Evolutionary conservation across 2,113 vertebrate genomes (phyloP).

Genomic region (Delphinapterus leucas): DNA sequence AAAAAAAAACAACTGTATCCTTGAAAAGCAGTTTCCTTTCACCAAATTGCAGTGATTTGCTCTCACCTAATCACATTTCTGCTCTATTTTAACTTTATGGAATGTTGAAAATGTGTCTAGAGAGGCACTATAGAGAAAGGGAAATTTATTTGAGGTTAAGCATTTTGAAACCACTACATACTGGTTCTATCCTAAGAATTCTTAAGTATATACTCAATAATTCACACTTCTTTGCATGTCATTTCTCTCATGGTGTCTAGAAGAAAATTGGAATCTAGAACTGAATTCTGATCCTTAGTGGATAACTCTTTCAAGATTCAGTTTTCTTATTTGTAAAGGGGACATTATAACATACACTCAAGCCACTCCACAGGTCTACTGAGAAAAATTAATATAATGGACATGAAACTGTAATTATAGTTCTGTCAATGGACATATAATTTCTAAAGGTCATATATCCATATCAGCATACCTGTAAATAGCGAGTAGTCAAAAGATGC

Average conservation of each 20-base stretch:
- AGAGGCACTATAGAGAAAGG: background rate
- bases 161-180: background rate
- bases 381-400: background rate
- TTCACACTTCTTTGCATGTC: background rate
- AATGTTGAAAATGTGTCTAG: background rate
- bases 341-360: background rate
- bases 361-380: background rate
- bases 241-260: background rate
- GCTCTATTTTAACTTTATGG: background rate
- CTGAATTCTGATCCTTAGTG: background rate
- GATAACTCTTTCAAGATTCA: background rate
- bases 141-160: background rate
- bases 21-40: background rate
- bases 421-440: background rate
- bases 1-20: background rate
- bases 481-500: background rate
- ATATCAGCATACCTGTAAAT: background rate
- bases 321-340: background rate
- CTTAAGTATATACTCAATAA: background rate
- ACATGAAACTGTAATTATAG: background rate
- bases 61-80: slow-evolving; percentile 6
- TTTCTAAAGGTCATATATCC: background rate
- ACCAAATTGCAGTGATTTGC: background rate
- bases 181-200: background rate
- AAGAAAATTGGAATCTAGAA: background rate